phyloP scores from a whole-genome alignment of 2,888 invertebrate genomes.

The Cataglyphis altisquamis region DNA sequence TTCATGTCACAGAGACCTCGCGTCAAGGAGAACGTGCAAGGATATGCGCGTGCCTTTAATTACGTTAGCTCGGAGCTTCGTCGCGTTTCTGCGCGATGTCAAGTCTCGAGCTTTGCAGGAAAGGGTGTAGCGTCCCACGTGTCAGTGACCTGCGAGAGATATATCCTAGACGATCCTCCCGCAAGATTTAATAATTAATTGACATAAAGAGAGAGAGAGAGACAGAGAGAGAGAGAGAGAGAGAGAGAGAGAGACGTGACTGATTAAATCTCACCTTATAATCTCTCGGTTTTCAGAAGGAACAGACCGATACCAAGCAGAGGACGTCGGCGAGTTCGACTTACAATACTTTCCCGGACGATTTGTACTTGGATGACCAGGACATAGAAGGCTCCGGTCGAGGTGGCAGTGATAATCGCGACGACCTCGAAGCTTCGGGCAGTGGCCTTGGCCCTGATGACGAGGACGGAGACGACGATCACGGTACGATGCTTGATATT shows the following conservation, averaged over 20 bases:
- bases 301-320: conserved; percentile 79
- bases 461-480: conserved; percentile 89
- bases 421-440: conserved; percentile 94
- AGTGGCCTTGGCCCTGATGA: conserved; percentile 95
- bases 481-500: conserved; percentile 73
- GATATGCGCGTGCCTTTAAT: conserved; percentile 45
- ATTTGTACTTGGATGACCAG: conserved; percentile 92
- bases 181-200: not conserved
- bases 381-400: conserved; percentile 92
- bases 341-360: conserved; percentile 87
- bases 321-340: conserved; percentile 83
- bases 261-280: not conserved
- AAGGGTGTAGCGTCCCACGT: not conserved
- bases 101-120: not conserved
- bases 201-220: not conserved
- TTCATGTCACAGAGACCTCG: conserved; percentile 31
- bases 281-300: conserved; percentile 77
- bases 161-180: not conserved
- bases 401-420: conserved; percentile 90
- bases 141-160: conserved; percentile 15
- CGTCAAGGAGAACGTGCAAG: conserved; percentile 17
- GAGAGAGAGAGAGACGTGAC: not conserved
- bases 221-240: not conserved
- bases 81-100: not conserved
- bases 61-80: conserved; percentile 27